Percentiles rank a stretch among this genome's conserved stretches.
Conservation (phyloP, 2,113 vertebrate species). For the Scartelaos histophorus region DNA sequence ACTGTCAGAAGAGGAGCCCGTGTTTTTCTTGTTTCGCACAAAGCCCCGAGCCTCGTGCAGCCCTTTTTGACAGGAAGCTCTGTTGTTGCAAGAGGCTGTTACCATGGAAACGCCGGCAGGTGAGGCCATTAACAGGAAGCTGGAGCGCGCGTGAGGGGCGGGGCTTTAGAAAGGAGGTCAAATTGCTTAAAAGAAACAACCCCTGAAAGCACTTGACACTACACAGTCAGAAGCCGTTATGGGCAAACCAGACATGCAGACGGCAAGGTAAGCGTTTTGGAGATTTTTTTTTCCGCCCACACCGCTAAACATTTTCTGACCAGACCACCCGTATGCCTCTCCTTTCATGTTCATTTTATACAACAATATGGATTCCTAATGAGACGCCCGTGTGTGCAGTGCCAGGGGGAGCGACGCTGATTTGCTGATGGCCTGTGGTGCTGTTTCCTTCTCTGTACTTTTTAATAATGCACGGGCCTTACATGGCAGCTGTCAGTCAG, state of each 20-base stretch:
- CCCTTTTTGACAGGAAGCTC: conserved; percentile 63
- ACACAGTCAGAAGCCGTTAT: conserved; percentile 17
- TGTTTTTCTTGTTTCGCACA: conserved; percentile 25
- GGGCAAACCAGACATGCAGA: conserved; percentile 6
- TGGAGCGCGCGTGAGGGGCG: conserved; percentile 29
- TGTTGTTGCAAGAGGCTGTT: conserved; percentile 50
- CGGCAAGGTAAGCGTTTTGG: conserved; percentile 40
- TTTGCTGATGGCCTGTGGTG: conserved; percentile 26
- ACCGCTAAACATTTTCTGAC: conserved; percentile 34
- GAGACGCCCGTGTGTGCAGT: conserved; percentile 33
- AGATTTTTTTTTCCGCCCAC: conserved; percentile 27
- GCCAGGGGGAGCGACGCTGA: conserved; percentile 31
- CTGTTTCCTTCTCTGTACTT: conserved; percentile 32
- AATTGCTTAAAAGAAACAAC: conserved; percentile 30
- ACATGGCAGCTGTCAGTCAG: conserved; percentile 38
- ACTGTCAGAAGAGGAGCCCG: conserved; percentile 16
- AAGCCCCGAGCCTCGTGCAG: conserved; percentile 28
- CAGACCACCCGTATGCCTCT: conserved; percentile 46
- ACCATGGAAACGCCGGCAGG: conserved; percentile 71
- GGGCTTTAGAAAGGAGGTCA: conserved; percentile 54
- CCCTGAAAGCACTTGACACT: conserved; percentile 22
- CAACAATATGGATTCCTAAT: conserved; percentile 28
- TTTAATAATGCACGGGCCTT: conserved; percentile 38
- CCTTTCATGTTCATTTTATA: conserved; percentile 33
- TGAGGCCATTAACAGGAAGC: conserved; percentile 72